Conservation (phyloP, 2,797 vertebrate species). For the Otolemur crassicaudatus region DNA sequence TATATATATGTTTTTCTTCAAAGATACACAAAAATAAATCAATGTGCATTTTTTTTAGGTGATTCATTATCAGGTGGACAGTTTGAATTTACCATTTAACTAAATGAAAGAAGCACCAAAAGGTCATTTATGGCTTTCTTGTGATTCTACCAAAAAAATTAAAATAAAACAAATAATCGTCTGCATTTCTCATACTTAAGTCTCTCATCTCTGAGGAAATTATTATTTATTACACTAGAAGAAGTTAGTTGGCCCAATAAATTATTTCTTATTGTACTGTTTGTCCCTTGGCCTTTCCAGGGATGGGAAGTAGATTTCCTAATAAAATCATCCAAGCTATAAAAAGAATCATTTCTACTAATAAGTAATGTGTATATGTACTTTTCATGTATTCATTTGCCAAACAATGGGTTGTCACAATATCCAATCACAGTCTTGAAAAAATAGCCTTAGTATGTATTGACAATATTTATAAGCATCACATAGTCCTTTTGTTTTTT, state of each 20-base stretch:
- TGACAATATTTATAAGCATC: neutral
- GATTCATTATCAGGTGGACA: neutral
- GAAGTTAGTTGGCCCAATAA: neutral
- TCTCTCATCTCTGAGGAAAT: constrained; percentile 33
- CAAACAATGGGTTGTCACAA: neutral
- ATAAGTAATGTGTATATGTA: neutral
- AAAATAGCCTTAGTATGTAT: neutral
- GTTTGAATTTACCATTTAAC: neutral
- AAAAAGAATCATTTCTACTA: neutral
- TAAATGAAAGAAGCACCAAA: neutral
- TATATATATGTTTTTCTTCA: neutral
- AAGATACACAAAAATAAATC: neutral
- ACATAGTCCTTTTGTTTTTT: neutral
- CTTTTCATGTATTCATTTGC: neutral
- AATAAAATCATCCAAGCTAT: neutral
- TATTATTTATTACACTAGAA: neutral
- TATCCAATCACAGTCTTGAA: neutral
- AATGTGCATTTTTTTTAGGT: neutral
- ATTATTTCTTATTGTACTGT: neutral
- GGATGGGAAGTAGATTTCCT: neutral
- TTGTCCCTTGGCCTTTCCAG: neutral
- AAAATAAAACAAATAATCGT: constrained; percentile 4
- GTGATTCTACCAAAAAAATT: neutral
- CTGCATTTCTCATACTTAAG: constrained; percentile 48
- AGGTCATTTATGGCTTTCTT: neutral